phyloP scores from a whole-genome alignment of 2,888 invertebrate species.

The Coelinius sp. region DNA sequence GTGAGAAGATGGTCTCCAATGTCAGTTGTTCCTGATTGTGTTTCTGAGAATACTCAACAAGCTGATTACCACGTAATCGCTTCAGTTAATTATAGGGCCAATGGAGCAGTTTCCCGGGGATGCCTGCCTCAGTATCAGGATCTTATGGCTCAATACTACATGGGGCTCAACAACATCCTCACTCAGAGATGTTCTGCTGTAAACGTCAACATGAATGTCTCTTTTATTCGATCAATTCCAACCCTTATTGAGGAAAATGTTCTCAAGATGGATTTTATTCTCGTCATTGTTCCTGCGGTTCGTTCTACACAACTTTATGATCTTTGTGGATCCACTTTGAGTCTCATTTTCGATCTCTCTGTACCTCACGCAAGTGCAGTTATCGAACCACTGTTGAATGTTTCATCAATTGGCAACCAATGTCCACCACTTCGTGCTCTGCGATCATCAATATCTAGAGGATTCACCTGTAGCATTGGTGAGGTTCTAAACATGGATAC shows the following conservation, averaged over 20 bases:
- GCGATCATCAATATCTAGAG: constrained; percentile 86
- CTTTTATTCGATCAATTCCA: constrained; percentile 88
- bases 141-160: constrained; percentile 84
- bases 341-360: constrained; percentile 93
- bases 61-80: constrained; percentile 94
- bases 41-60: constrained; percentile 94
- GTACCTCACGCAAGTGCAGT: constrained; percentile 93
- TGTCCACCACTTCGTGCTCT: constrained; percentile 93
- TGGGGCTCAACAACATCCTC: constrained; percentile 83
- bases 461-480: constrained; percentile 93
- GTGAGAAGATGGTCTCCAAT: constrained; percentile 89
- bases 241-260: constrained; percentile 87
- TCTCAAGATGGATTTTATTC: constrained; percentile 89
- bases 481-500: constrained; percentile 96
- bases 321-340: constrained; percentile 93
- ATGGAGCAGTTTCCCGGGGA: constrained; percentile 88
- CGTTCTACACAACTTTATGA: constrained; percentile 94
- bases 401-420: constrained; percentile 91
- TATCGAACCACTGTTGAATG: constrained; percentile 89
- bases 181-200: constrained; percentile 95
- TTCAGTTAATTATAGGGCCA: constrained; percentile 88
- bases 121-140: constrained; percentile 91
- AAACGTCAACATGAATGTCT: constrained; percentile 94
- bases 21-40: constrained; percentile 94
- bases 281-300: constrained; percentile 89